phyloP scores from a whole-genome alignment of 2,797 vertebrate genomes.

The Centroberyx gerrardi region DNA sequence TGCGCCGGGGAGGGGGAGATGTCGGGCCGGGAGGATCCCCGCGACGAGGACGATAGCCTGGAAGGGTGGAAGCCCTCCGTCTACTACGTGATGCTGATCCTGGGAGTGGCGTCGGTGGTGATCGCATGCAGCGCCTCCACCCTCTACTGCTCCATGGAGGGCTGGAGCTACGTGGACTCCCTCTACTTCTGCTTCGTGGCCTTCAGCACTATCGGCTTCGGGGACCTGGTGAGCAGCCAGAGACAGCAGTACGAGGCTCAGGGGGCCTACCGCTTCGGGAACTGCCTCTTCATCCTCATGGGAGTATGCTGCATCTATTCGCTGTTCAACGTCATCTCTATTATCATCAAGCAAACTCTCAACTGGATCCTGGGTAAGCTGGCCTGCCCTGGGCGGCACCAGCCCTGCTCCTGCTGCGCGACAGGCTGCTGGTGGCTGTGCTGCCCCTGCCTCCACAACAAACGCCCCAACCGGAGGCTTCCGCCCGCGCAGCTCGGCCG shows the following conservation, averaged over 20 bases:
- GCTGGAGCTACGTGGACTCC: constrained; percentile 88
- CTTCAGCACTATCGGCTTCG: constrained; percentile 90
- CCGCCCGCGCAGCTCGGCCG: constrained; percentile 61
- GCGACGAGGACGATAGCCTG: constrained; percentile 83
- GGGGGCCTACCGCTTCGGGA: constrained; percentile 84
- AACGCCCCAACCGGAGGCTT: constrained; percentile 60
- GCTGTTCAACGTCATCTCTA: constrained; percentile 89
- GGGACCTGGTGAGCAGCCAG: constrained; percentile 89
- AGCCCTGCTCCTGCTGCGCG: constrained; percentile 73
- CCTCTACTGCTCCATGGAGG: constrained; percentile 87
- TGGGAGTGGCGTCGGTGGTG: constrained; percentile 84
- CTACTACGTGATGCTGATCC: constrained; percentile 88
- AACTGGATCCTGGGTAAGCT: constrained; percentile 87
- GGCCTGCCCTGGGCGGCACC: constrained; percentile 68
- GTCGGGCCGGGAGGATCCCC: constrained; percentile 67
- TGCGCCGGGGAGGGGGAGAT: constrained; percentile 68
- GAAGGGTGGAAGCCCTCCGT: constrained; percentile 89
- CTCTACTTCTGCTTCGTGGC: constrained; percentile 90
- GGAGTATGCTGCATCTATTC: constrained; percentile 90
- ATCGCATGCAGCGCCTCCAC: constrained; percentile 88
- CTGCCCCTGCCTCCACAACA: constrained; percentile 75
- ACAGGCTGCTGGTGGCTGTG: constrained; percentile 69
- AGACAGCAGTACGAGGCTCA: constrained; percentile 82
- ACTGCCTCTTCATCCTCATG: constrained; percentile 88
- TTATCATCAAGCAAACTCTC: constrained; percentile 89